These are phyloP conservation scores for Gymnocypris eckloni DNA, from an alignment of 2,797 vertebrate genomes.

Conservation along the genomic window DNA sequence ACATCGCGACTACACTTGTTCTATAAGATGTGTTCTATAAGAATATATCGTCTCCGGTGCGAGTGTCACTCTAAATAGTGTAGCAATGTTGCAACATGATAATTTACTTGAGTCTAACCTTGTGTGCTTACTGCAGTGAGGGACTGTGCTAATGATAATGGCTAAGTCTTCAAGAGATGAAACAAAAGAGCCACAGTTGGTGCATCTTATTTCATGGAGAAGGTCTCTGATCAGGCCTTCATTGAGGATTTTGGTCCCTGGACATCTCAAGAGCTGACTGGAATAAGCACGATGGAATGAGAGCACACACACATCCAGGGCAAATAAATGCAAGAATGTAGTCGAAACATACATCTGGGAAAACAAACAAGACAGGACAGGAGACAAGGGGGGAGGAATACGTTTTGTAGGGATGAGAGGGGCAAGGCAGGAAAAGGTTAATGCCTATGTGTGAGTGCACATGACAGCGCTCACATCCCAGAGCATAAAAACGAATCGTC, in stretches of 20 bases:
- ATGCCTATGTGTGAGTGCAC: conserved; percentile 66
- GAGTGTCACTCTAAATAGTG: conserved; percentile 43
- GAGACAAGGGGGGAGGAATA: conserved; percentile 26
- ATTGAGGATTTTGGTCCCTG: conserved; percentile 44
- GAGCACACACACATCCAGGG: conserved; percentile 3
- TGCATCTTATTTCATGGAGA: conserved; percentile 56
- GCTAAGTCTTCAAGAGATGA: conserved; percentile 48
- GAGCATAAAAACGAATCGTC: conserved; percentile 61
- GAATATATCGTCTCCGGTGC: conserved; percentile 26
- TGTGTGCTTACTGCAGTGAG: conserved; percentile 46
- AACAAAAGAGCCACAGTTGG: conserved; percentile 45
- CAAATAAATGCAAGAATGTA: conserved; percentile 25
- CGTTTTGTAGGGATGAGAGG: conserved; percentile 29
- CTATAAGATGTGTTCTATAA: conserved; percentile 31
- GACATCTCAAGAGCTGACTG: conserved; percentile 23
- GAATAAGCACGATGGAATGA: neutral
- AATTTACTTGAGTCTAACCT: conserved; percentile 20
- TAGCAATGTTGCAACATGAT: conserved; percentile 23
- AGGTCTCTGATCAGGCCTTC: conserved; percentile 51
- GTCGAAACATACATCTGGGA: conserved; percentile 46
- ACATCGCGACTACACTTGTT: too few species aligned
- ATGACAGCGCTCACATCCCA: conserved; percentile 65
- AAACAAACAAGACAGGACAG: conserved; percentile 41
- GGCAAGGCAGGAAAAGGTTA: conserved; percentile 70
- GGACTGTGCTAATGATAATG: conserved; percentile 38